phyloP scores from a whole-genome alignment of 2,888 invertebrate genomes.

The Tipula vernalis region DNA sequence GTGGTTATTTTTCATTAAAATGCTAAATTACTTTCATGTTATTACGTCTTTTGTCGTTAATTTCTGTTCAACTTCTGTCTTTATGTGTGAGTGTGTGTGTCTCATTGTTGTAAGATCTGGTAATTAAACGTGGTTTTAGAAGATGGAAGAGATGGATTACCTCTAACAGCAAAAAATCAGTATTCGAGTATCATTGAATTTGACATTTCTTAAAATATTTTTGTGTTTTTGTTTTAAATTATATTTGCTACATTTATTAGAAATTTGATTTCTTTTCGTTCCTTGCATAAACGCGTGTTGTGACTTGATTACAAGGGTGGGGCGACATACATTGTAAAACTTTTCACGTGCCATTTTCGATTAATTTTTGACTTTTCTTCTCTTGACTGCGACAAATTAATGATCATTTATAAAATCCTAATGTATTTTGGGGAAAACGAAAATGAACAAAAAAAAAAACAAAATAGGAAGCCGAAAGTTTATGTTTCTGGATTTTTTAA shows the following conservation, averaged over 20 bases:
- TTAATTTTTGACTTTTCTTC: not conserved
- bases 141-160: not conserved
- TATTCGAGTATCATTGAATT: not conserved
- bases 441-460: not conserved
- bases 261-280: not conserved
- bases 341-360: not conserved
- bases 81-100: not conserved
- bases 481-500: not conserved
- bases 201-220: not conserved
- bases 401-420: not conserved
- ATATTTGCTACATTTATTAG: not conserved
- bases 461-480: not conserved
- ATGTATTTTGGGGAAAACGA: not conserved
- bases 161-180: not conserved
- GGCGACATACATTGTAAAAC: not conserved
- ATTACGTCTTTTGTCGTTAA: not conserved
- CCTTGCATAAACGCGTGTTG: not conserved
- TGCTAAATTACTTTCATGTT: conserved; percentile 4
- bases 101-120: not conserved
- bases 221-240: not conserved
- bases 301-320: not conserved
- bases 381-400: not conserved
- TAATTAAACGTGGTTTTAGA: not conserved
- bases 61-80: not conserved
- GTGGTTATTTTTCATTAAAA: not conserved